These are phyloP conservation scores for Alcis repandata DNA, from an alignment of 2,888 invertebrate species.

Conservation along the genomic window DNA sequence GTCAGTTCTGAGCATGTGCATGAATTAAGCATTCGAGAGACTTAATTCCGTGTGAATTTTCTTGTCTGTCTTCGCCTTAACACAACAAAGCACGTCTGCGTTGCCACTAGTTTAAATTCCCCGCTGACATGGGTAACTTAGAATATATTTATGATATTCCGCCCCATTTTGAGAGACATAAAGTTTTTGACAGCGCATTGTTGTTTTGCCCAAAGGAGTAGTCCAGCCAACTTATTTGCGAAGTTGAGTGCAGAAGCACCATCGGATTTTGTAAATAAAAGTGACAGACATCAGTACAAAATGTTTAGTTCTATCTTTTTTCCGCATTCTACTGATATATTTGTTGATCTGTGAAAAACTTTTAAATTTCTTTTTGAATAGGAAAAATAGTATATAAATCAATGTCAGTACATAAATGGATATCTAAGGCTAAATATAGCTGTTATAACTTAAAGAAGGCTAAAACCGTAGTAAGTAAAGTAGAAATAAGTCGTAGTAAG, in stretches of 20 bases:
- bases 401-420: too few relatives aligned
- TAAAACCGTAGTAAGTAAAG: too few relatives aligned
- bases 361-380: not conserved
- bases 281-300: not conserved
- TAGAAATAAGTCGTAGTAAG: too few relatives aligned
- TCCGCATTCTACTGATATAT: not conserved
- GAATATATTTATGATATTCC: slow-evolving; percentile 15
- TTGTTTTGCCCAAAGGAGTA: slow-evolving; percentile 17
- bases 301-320: not conserved
- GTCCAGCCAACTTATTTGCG: not conserved
- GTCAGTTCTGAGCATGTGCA: too few relatives aligned
- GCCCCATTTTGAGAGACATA: slow-evolving; percentile 17
- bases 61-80: not conserved
- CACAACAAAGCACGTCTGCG: slow-evolving; percentile 18
- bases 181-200: slow-evolving; percentile 28
- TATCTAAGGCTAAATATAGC: too few relatives aligned
- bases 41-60: too few relatives aligned
- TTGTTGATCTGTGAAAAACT: not conserved
- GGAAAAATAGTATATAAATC: not conserved
- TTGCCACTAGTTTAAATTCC: slow-evolving; percentile 24
- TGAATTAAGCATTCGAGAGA: too few relatives aligned
- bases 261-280: slow-evolving; percentile 1
- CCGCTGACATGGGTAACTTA: slow-evolving; percentile 4
- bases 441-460: too few relatives aligned
- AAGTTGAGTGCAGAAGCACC: not conserved